phyloP scores from a whole-genome alignment of 2,113 vertebrate genomes.

The Amphilophus citrinellus region DNA sequence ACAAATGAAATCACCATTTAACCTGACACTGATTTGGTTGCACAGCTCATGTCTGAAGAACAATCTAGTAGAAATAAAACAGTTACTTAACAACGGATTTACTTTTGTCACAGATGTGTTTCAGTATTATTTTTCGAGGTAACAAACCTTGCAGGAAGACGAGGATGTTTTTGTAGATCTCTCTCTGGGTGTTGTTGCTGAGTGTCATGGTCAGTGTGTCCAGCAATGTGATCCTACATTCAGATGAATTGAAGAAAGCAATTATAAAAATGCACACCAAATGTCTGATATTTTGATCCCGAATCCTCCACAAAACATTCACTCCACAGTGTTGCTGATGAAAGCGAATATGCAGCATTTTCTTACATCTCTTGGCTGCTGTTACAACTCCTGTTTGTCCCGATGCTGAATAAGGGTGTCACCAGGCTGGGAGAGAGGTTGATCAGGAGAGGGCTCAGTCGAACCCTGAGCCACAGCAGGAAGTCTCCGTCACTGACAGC shows the following conservation, averaged over 20 bases:
- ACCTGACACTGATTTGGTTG: not conserved
- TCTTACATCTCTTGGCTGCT: conserved; percentile 70
- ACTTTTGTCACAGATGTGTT: not conserved
- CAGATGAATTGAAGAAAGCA: not conserved
- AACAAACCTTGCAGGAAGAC: conserved; percentile 53
- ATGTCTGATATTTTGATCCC: not conserved
- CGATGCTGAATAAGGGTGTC: conserved; percentile 41
- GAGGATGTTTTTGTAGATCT: conserved; percentile 42
- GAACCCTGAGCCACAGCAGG: conserved; percentile 60
- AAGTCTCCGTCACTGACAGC: conserved; percentile 60
- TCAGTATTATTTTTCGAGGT: not conserved
- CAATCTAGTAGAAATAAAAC: not conserved
- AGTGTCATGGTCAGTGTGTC: conserved; percentile 40
- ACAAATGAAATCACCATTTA: not conserved
- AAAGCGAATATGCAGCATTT: not conserved
- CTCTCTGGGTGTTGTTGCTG: conserved; percentile 39
- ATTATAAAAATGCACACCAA: not conserved
- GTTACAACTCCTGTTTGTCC: conserved; percentile 58
- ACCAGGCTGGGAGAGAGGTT: conserved; percentile 55
- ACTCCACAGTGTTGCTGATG: not conserved
- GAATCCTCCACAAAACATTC: not conserved
- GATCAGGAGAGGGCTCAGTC: conserved; percentile 64
- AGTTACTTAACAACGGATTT: not conserved
- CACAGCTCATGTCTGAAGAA: not conserved
- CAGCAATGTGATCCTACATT: conserved; percentile 49